Base-by-base conservation (phyloP, 2,797 vertebrate genomes). In the Podarcis lilfordi region DNA sequence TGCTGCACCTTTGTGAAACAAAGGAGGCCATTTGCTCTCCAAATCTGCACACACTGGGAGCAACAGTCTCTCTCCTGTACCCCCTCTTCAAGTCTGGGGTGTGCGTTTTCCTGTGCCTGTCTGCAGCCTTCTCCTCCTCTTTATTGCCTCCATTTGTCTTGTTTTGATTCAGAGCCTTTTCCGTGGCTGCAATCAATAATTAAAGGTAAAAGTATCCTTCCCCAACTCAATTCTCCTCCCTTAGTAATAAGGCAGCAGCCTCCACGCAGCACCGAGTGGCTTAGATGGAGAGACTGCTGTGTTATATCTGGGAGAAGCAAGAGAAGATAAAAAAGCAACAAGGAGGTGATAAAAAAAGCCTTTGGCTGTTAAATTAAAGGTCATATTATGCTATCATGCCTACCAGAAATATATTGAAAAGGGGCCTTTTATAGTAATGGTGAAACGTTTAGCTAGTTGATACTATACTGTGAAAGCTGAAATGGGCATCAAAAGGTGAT, bases 321-420 rank as follows among this genome's bases (percentile, higher is more conserved):
- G 40, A 82, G 85, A 90, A 95, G 94, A 94, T 92, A 71, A 95
- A 95, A 95, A 95, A 95, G 86, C 84, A 96, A 89, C 83, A 93
- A 89, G 80, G 37, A 91, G 84, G 55, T 94, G 94, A 95, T 95
- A 96, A 95, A 83, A 93, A 94, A 96, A 35, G 89, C 88, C 17
- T 76, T 91, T 37, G 1, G 84, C 84, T 93, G 93, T 94, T 93
- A 95, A 96, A 96, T 93, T 93, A 95, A 95, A 96, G 95, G 95
- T 93, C 91, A 92, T 55, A 90, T 81, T 92, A 91, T 91, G 76
- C 94, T 93, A 94, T 91, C 90, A 84, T 0, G 6, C 83, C 69
- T 92, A 91, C 11, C 55, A 43, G 66, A 32, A 40, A 29, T 45
- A 50, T 55, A 88, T 91, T 61, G 91, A 92, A 89, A 86, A 29